Conservation (phyloP, 2,113 vertebrate genomes). For the Sterrhoptilus dennistouni region DNA sequence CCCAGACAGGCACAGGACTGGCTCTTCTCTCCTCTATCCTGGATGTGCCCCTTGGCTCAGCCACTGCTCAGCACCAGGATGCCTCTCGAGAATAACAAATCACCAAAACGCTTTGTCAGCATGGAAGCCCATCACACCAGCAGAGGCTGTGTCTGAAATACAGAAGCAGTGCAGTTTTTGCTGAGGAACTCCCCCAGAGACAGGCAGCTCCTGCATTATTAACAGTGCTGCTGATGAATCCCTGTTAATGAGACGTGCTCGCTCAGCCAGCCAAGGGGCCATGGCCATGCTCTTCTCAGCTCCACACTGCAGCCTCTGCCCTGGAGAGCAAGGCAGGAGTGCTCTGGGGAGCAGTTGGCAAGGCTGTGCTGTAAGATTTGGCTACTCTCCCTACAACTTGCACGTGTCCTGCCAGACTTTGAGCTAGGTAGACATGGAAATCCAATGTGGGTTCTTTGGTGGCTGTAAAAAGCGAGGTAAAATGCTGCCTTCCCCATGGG, state of each 20-base stretch:
- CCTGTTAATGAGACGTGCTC: slow-evolving; percentile 45
- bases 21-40: background rate
- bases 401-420: background rate
- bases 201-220: slow-evolving; percentile 65
- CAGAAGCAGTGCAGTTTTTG: slow-evolving; percentile 6
- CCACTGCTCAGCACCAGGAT: background rate
- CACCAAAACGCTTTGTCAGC: slow-evolving; percentile 47
- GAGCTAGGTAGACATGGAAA: background rate
- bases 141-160: slow-evolving; percentile 28
- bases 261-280: background rate
- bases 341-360: background rate
- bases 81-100: background rate
- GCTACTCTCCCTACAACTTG: background rate
- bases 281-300: background rate
- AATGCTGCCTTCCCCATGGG: background rate
- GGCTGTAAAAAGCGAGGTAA: background rate
- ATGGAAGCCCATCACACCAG: background rate
- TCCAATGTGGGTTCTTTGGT: background rate
- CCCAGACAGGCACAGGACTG: background rate
- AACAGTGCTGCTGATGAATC: slow-evolving; percentile 44
- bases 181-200: slow-evolving; percentile 58
- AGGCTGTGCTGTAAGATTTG: background rate
- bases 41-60: background rate
- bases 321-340: background rate
- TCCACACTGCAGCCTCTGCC: background rate